phyloP scores from a whole-genome alignment of 1,140 invertebrate species.

The Holcopasites calliopsidis region DNA sequence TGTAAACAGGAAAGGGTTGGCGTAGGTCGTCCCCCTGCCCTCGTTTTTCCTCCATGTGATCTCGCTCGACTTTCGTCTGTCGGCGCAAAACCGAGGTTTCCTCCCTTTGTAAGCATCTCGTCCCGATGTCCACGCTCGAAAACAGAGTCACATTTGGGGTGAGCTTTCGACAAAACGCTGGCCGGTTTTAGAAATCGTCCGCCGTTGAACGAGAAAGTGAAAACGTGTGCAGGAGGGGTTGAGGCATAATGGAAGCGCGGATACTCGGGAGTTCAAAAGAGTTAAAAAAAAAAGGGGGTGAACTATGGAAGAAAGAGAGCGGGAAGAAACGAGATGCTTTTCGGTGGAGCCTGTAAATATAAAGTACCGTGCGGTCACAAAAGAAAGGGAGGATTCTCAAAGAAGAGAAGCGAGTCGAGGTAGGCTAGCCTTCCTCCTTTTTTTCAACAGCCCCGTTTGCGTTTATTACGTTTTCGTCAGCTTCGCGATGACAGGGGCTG shows the following conservation, averaged over 20 bases:
- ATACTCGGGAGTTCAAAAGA: conserved; percentile 6
- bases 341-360: conserved; percentile 11
- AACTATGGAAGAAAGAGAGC: conserved; percentile 2
- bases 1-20: conserved; percentile 69
- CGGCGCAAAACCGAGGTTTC: not conserved
- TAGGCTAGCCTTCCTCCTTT: not conserved
- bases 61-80: not conserved
- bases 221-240: not conserved
- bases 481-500: not conserved
- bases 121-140: not conserved
- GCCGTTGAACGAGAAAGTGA: not conserved
- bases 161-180: not conserved
- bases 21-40: conserved; percentile 63
- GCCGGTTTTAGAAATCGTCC: not conserved
- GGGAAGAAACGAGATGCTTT: conserved; percentile 13
- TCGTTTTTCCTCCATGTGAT: conserved; percentile 31
- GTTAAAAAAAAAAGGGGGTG: not conserved
- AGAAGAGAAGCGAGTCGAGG: not conserved
- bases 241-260: conserved; percentile 12
- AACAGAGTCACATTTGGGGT: not conserved
- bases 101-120: not conserved
- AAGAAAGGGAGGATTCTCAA: conserved; percentile 18
- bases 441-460: not conserved
- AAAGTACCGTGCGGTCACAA: conserved; percentile 9
- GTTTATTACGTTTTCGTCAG: conserved; percentile 4